These are phyloP conservation scores for Drosophila mauritiana DNA, from an alignment of 1,140 invertebrate species.

Conservation along the genomic window DNA sequence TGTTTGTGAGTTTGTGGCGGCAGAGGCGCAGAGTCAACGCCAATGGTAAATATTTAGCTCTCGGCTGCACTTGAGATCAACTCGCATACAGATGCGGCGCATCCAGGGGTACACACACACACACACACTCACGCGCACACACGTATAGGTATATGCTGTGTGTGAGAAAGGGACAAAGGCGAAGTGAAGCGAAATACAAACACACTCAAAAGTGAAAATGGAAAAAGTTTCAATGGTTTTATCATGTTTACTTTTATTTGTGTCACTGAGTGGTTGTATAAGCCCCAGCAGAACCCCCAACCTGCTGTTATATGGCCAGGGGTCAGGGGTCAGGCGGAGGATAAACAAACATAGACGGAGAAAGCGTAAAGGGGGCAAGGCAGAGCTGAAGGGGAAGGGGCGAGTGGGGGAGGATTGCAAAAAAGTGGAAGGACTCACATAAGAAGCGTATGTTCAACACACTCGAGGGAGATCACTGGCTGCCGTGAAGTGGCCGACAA, in stretches of 20 bases:
- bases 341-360: slow-evolving; percentile 34
- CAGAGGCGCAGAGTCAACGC: slow-evolving; percentile 42
- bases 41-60: slow-evolving; percentile 80
- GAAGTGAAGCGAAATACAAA: slow-evolving; percentile 72
- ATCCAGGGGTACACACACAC: neutral
- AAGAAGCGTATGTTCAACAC: slow-evolving; percentile 71
- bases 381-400: neutral
- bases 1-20: slow-evolving; percentile 27
- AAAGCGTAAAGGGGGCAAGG: neutral
- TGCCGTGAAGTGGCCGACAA: slow-evolving; percentile 71
- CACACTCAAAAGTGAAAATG: slow-evolving; percentile 83
- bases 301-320: slow-evolving; percentile 3
- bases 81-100: slow-evolving; percentile 55
- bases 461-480: slow-evolving; percentile 79
- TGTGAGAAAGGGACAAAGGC: slow-evolving; percentile 40
- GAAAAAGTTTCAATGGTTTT: slow-evolving; percentile 83
- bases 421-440: slow-evolving; percentile 3
- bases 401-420: no score
- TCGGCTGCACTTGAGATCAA: slow-evolving; percentile 81
- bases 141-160: neutral
- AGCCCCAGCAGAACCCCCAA: slow-evolving; percentile 36
- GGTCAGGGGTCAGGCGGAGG: slow-evolving; percentile 42
- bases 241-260: slow-evolving; percentile 83
- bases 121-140: neutral
- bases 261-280: slow-evolving; percentile 82